A percentile compares a stretch with the other conserved stretches of the same genome.
Evolutionary conservation across 2,113 vertebrate species (phyloP).

Genomic region (Embiotoca jacksoni): DNA sequence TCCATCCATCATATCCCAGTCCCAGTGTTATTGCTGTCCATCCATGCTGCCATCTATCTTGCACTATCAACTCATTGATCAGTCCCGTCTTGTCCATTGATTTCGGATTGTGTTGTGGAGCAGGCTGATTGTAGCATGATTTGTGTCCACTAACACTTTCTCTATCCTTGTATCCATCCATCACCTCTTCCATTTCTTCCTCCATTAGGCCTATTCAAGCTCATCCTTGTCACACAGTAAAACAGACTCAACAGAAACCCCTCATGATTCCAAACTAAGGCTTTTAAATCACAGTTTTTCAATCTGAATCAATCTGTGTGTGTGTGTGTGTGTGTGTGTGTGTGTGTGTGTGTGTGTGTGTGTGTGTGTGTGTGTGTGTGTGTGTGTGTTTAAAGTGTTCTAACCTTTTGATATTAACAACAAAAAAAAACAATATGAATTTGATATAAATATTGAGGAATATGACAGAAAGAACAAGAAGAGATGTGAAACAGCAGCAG

Average conservation of each 20-base stretch:
- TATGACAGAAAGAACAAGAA: constrained; percentile 19
- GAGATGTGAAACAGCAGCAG: constrained; percentile 47
- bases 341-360: too few species aligned
- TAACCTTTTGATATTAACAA: too few species aligned
- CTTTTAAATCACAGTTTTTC: constrained; percentile 19
- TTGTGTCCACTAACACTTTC: constrained; percentile 77
- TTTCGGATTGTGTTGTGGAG: constrained; percentile 70
- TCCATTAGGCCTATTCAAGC: constrained; percentile 66
- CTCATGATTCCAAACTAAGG: constrained; percentile 30
- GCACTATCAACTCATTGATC: constrained; percentile 76
- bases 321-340: too few species aligned
- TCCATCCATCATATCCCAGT: constrained; percentile 57
- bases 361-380: too few species aligned
- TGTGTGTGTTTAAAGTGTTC: too few species aligned
- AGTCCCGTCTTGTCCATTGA: constrained; percentile 80
- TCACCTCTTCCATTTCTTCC: constrained; percentile 67
- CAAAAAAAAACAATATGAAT: not conserved
- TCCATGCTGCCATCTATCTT: constrained; percentile 66
- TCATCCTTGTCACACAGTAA: constrained; percentile 9
- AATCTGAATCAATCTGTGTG: not conserved
- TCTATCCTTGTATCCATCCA: constrained; percentile 68
- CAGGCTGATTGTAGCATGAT: constrained; percentile 76
- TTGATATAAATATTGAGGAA: not conserved
- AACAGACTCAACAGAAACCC: constrained; percentile 35
- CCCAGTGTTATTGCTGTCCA: constrained; percentile 61